Conservation (phyloP, 2,113 vertebrate species). For the Ophiodon elongatus region DNA sequence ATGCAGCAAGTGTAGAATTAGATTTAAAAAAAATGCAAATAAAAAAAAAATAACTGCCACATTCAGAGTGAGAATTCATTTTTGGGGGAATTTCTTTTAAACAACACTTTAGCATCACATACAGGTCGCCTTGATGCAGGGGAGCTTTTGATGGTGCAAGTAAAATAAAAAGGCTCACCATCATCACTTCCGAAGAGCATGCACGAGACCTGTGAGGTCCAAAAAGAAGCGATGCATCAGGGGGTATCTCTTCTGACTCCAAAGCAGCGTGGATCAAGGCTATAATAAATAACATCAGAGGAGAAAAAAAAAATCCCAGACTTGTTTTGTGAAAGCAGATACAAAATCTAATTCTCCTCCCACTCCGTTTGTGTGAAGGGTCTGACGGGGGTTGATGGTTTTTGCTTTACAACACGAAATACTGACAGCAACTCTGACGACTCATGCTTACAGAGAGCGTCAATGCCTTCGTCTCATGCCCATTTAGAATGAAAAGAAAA, state of each 20-base stretch:
- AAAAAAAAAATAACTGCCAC: background rate
- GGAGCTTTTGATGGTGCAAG: slow-evolving; percentile 25
- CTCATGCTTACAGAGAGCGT: background rate
- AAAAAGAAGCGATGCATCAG: slow-evolving; percentile 17
- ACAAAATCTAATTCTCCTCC: background rate
- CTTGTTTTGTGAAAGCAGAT: slow-evolving; percentile 8
- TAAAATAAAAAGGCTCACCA: slow-evolving; percentile 35
- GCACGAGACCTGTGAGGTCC: background rate
- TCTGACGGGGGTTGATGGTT: slow-evolving; percentile 4
- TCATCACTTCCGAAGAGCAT: slow-evolving; percentile 42
- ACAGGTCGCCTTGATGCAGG: background rate
- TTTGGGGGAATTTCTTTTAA: background rate
- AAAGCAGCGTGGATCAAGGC: background rate
- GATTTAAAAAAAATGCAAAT: background rate
- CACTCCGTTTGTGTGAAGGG: background rate
- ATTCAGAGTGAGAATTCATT: background rate
- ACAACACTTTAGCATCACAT: background rate
- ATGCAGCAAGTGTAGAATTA: slow-evolving; percentile 11
- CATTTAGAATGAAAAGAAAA: slow-evolving; percentile 2
- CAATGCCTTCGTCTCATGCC: background rate
- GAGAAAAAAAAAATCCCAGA: background rate
- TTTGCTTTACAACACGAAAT: slow-evolving; percentile 9
- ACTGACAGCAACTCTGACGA: slow-evolving; percentile 6
- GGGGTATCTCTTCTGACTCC: background rate
- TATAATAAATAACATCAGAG: background rate